phyloP scores from a whole-genome alignment of 2,113 vertebrate genomes.

The Halichoeres trimaculatus region DNA sequence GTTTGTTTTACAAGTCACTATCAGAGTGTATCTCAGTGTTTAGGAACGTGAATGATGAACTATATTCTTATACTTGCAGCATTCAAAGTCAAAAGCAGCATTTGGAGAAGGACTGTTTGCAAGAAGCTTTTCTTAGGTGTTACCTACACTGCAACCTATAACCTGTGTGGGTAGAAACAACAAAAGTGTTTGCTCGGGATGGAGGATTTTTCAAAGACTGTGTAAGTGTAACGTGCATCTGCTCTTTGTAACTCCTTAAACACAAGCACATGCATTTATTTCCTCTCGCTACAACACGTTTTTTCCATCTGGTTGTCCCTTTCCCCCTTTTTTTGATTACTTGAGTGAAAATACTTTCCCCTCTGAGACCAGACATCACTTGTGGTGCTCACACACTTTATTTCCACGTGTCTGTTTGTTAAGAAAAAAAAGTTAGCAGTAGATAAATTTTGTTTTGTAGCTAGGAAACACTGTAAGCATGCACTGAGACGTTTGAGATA shows the following conservation, averaged over 20 bases:
- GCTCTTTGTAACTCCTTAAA: conserved; percentile 47
- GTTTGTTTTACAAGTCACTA: conserved; percentile 26
- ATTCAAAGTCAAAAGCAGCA: not conserved
- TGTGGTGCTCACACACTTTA: conserved; percentile 13
- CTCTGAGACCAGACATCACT: conserved; percentile 22
- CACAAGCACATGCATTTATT: conserved; percentile 55
- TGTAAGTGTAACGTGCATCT: conserved; percentile 39
- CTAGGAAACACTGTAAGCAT: conserved; percentile 14
- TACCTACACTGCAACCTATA: conserved; percentile 17
- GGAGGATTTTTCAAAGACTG: conserved; percentile 37
- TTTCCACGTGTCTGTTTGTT: conserved; percentile 39
- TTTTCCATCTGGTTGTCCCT: conserved; percentile 29
- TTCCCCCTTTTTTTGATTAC: conserved; percentile 32
- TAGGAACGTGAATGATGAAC: conserved; percentile 2
- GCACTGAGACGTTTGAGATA: conserved; percentile 47
- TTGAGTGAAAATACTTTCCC: conserved; percentile 41
- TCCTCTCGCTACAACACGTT: conserved; percentile 39
- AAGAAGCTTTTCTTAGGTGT: conserved; percentile 15
- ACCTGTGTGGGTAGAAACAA: conserved; percentile 26
- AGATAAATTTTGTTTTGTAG: conserved; percentile 26
- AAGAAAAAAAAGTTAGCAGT: conserved; percentile 29
- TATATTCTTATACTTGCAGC: not conserved
- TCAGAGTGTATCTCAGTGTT: conserved; percentile 12
- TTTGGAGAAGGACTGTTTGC: conserved; percentile 8
- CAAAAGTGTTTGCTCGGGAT: conserved; percentile 19